phyloP scores from a whole-genome alignment of 2,797 vertebrate genomes.

The Chaetodon trifasciatus region DNA sequence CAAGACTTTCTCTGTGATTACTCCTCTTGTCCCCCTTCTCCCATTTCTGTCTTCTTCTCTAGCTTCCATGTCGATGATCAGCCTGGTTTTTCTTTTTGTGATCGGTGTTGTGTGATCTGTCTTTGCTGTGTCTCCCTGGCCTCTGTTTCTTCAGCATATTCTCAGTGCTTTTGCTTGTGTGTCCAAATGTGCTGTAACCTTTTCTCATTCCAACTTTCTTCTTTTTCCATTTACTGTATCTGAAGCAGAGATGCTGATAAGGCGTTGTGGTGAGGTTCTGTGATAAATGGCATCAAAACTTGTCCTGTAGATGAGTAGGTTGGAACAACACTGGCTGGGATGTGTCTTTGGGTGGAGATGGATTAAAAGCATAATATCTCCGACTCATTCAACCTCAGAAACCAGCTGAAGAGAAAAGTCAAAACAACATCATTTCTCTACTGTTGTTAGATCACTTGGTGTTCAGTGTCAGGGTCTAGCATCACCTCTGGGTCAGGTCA shows the following conservation, averaged over 20 bases:
- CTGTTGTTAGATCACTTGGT: not conserved
- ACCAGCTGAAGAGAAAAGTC: conserved; percentile 3
- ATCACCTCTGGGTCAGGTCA: conserved; percentile 18
- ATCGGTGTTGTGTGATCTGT: not conserved
- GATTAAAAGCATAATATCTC: conserved; percentile 29
- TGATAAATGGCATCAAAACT: conserved; percentile 24
- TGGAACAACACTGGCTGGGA: not conserved
- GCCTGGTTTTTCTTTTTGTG: conserved; percentile 6
- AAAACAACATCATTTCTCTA: conserved; percentile 4
- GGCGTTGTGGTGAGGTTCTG: not conserved
- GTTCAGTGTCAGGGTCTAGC: conserved; percentile 2
- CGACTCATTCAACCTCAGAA: conserved; percentile 1
- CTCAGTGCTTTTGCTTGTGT: conserved; percentile 1
- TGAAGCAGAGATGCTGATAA: not conserved
- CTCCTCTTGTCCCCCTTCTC: conserved; percentile 19
- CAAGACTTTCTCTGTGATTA: conserved; percentile 37
- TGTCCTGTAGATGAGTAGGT: conserved; percentile 20
- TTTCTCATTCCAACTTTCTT: conserved; percentile 36
- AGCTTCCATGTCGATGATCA: conserved; percentile 18
- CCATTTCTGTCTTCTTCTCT: conserved; percentile 14
- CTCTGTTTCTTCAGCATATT: conserved; percentile 6
- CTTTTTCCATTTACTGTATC: conserved; percentile 8
- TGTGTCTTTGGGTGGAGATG: conserved; percentile 25
- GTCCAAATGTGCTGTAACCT: not conserved
- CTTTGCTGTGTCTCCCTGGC: conserved; percentile 7